Evolutionary conservation across 2,113 vertebrate species (phyloP).

Genomic region (Mustela nigripes): DNA sequence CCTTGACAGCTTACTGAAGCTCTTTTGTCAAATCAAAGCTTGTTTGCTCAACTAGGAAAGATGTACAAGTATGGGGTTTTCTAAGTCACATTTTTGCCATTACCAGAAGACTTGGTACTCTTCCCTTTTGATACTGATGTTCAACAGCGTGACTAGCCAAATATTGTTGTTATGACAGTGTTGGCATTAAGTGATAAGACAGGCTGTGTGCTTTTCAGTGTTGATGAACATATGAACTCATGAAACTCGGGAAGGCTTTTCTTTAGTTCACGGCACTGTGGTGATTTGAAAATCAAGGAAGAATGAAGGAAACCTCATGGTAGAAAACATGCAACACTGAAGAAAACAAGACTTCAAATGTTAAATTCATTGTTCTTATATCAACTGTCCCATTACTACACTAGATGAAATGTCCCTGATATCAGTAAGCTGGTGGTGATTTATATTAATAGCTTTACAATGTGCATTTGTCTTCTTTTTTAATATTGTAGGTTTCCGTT

Average conservation of each 20-base stretch:
- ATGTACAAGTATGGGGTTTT: not conserved
- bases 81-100: slow-evolving; percentile 61
- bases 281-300: slow-evolving; percentile 72
- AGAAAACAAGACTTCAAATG: not conserved
- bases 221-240: slow-evolving; percentile 49
- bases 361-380: slow-evolving; percentile 49
- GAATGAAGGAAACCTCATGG: not conserved
- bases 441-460: slow-evolving; percentile 68
- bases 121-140: slow-evolving; percentile 71
- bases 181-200: slow-evolving; percentile 55
- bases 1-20: slow-evolving; percentile 65
- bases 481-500: slow-evolving; percentile 87
- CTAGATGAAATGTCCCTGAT: not conserved
- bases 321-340: not conserved
- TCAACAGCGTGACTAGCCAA: slow-evolving; percentile 84
- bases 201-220: slow-evolving; percentile 36
- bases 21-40: slow-evolving; percentile 49
- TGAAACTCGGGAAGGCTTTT: slow-evolving; percentile 5
- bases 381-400: not conserved
- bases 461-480: slow-evolving; percentile 82
- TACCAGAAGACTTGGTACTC: slow-evolving; percentile 66
- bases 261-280: not conserved
- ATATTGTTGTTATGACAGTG: slow-evolving; percentile 82
- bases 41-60: not conserved
- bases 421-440: not conserved